Evolutionary conservation across 2,113 vertebrate genomes (phyloP).

Genomic region (Microtus oregoni): DNA sequence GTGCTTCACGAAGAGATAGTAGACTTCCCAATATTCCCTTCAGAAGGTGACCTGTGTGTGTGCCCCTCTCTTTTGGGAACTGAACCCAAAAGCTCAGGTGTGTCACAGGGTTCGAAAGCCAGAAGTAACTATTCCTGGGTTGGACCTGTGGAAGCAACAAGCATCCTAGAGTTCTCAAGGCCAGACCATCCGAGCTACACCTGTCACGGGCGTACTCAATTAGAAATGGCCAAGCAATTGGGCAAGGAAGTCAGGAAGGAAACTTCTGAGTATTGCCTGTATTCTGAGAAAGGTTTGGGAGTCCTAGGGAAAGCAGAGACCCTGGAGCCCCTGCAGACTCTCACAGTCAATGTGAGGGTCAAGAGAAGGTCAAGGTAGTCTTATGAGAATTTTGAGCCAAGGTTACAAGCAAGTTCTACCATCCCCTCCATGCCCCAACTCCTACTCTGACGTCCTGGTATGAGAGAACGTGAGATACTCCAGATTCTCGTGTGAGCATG

Average conservation of each 20-base stretch:
- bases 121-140: not conserved
- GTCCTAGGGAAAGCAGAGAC: not conserved
- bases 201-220: not conserved
- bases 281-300: not conserved
- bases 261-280: not conserved
- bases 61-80: not conserved
- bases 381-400: not conserved
- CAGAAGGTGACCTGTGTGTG: not conserved
- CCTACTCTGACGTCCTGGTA: not conserved
- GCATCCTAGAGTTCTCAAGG: not conserved
- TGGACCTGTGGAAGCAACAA: not conserved
- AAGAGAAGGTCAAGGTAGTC: not conserved
- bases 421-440: not conserved
- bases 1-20: not conserved
- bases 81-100: not conserved
- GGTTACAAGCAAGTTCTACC: not conserved
- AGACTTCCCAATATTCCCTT: not conserved
- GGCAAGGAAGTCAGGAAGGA: not conserved
- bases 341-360: not conserved
- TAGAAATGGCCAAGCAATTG: not conserved
- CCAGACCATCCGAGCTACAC: not conserved
- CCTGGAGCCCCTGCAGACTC: not conserved
- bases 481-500: not conserved
- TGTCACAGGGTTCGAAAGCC: constrained; percentile 31
- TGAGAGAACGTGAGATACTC: too few species aligned